Evolutionary conservation across 1,140 invertebrate species (phyloP).

Genomic region (Bombus polaris): DNA sequence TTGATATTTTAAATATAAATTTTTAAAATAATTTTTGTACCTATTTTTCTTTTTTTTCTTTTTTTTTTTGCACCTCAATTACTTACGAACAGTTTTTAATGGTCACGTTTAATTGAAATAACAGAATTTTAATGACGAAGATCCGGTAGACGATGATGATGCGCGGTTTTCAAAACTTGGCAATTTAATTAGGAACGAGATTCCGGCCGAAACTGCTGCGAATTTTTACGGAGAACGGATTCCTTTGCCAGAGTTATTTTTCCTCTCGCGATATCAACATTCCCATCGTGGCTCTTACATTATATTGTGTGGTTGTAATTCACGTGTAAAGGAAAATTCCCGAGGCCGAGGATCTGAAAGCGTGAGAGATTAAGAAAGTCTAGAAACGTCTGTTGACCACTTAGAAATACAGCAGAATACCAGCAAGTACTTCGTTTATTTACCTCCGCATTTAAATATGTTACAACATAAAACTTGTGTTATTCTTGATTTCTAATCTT

Average conservation of each 20-base stretch:
- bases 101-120: neutral
- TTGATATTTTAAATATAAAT: no score
- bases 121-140: neutral
- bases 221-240: constrained; percentile 27
- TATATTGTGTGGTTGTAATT: constrained; percentile 19
- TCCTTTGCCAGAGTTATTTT: constrained; percentile 1
- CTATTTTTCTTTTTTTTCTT: neutral
- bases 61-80: neutral
- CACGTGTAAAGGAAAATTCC: constrained; percentile 6
- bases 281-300: constrained; percentile 3
- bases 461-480: rapidly evolving
- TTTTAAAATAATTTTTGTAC: no score
- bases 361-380: constrained; percentile 22
- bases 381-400: neutral
- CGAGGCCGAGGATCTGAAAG: neutral
- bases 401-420: neutral
- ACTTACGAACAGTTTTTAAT: neutral
- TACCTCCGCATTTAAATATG: neutral
- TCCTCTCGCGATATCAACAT: constrained; percentile 29
- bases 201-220: neutral
- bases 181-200: constrained; percentile 24
- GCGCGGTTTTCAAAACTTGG: neutral
- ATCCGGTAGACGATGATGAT: no score
- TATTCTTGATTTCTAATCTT: neutral
- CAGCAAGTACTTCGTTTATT: neutral